Base-by-base conservation (phyloP, 2,797 vertebrate species). In the Percopsis omiscomaycus region DNA sequence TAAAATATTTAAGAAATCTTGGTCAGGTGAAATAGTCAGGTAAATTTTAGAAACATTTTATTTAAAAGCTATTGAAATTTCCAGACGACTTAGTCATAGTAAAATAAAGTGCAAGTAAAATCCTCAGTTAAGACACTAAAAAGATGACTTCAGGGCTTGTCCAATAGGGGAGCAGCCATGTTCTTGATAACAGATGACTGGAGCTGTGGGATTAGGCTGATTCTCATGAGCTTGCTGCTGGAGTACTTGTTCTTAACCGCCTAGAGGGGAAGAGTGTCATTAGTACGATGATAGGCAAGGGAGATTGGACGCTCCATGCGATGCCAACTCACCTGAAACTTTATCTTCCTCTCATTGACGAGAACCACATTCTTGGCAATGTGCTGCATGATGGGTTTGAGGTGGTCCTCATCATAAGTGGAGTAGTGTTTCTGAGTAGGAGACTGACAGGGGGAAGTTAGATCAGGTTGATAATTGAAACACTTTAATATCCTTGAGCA, bases 171-270 rank as follows among this genome's bases (percentile, higher is more conserved):
- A 0, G 86, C 85, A 3, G 95, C 95, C 46, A 97, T 81, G 42
- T 92, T 89, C 71, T 72, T 88, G 73, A 97, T 4, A 3, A 87
- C 0, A 0, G 80, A 16, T 0, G 92, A 81, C 61, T 85, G 92
- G 44, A 99, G 92, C 69, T 96, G 93, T 61, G 95, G 91, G 3
- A 95, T 74, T 0, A 91, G 91, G 85, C 95, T 95, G 83, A 97
- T 92, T 76, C 84, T 92, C 93, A 97, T 86, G 45, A 96, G 91
- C 50, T 90, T 95, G 77, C 88, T 90, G 86, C 94, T 95, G 0
- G 94, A 92, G 32, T 96, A 98, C 65, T 99, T 99, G 69, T 90
- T 95, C 90, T 84, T 96, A 60, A 97, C 69, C 2, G 96, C 93
- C 97, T 99, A 85, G 2, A 60, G 49, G 50, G 2, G 37, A 48